Base-by-base conservation (phyloP, 2,888 invertebrate genomes). In the Cephus pulcher region DNA sequence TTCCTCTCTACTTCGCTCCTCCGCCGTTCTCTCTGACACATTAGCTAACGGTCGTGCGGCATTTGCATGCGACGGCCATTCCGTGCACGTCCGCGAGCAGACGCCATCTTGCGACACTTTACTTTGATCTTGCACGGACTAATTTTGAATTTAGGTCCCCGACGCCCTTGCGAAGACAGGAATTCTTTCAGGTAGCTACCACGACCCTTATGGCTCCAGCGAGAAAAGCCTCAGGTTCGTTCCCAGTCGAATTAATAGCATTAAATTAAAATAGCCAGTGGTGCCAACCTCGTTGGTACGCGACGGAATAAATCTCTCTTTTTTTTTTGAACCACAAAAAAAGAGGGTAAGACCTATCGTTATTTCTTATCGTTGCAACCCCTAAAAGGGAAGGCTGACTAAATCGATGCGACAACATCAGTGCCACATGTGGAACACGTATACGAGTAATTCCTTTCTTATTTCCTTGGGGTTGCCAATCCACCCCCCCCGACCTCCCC, bases 71-170 rank as follows among this genome's bases (percentile, higher is more conserved):
- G 78, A 80, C 83, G 81, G 81, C 82, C 83, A 85, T 85, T 85
- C 85, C 69, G 78, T 77, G 83, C 85, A 84, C 85, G 85, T 85
- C 81, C 81, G 79, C 82, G 82, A 79, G 81, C 77, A 77, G 80
- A 78, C 84, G 84, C 85, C 84, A 84, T 84, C 83, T 84, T 85
- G 85, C 85, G 83, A 84, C 84, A 85, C 83, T 84, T 85, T 81
- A 84, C 85, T 85, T 85, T 85, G 85, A 85, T 85, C 84, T 85
- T 79, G 80, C 81, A 70, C 79, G 77, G 81, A 80, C 83, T 85
- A 85, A 85, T 84, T 83, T 84, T 79, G 81, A 79, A 79, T 79
- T 78, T 77, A 79, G 81, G 81, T 82, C 81, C 80, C 80, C 33
- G 78, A 78, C 74, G 68, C 77, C 73, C 56, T 23, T 15, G 70